A percentile compares a stretch with the other conserved stretches of the same genome.
Conservation (phyloP, 1,140 invertebrate species). For the Popillia japonica region DNA sequence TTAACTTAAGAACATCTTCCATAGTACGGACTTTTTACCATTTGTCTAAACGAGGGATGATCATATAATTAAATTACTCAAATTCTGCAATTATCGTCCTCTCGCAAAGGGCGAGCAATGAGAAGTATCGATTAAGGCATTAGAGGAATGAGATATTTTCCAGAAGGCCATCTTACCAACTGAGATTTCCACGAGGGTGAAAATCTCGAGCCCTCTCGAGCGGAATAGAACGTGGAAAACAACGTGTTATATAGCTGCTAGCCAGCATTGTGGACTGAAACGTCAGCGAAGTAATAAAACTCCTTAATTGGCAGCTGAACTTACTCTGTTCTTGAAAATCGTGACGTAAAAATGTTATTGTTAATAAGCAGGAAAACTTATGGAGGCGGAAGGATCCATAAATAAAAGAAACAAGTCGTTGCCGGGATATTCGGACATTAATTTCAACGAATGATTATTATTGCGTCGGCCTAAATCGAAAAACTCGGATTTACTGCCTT, state of each 20-base stretch:
- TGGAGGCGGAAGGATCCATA: not conserved
- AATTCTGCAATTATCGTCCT: not conserved
- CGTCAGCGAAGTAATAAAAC: slow-evolving; percentile 6
- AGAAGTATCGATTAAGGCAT: not conserved
- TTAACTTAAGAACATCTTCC: not conserved
- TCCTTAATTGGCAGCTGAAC: not conserved
- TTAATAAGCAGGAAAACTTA: not conserved
- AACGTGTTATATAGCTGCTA: not conserved
- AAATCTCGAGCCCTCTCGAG: not conserved
- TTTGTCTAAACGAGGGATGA: slow-evolving; percentile 9
- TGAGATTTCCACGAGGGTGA: not conserved
- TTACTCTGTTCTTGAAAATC: not conserved
- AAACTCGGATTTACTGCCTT: too few species aligned
- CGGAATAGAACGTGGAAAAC: not conserved
- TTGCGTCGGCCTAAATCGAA: not conserved
- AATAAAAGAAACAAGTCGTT: not conserved
- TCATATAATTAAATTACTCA: slow-evolving; percentile 12
- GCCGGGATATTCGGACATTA: not conserved
- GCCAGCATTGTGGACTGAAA: not conserved
- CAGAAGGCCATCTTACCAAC: not conserved
- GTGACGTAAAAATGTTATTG: not conserved
- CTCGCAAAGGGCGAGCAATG: not conserved
- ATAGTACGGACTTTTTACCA: slow-evolving; percentile 1
- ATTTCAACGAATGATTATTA: not conserved
- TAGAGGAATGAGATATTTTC: not conserved